Evolutionary conservation across 1,140 invertebrate genomes (phyloP), one percentile per base, ranked within the genome.

Genomic region (Diachasma alloeum): DNA sequence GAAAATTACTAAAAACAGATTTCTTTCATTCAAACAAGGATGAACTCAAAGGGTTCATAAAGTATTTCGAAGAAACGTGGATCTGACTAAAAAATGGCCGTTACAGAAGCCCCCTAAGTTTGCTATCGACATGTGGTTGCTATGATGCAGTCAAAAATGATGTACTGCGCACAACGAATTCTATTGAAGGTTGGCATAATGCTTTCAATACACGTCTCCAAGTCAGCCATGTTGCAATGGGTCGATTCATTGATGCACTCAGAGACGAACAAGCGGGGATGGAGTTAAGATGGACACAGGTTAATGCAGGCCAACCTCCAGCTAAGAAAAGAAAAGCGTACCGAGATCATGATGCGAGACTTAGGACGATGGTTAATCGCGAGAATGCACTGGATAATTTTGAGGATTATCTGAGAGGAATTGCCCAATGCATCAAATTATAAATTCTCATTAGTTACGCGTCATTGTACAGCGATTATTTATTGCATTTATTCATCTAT

Each of bases 61-160:
- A 36, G 4, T 78, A 74, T 59, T 78, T 78, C 13, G n/a, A 74
- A 70, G 59, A 8, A 0, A 74, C 72, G 5, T 78, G 68, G 72
- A 63, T 78, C 24, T 66, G 59, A 22, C 39, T 24, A 24, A 36
- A 31, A 46, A 72, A 80, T 39, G 42, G 9, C 59, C 37, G 48
- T 8, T 26, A 42, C n/a, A 70, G 17, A 17, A 22, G 46, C 11
- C 44, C 2, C 46, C 53, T 17, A 74, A 11, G 8, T 72, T 22
- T 31, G 37, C 72, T 6, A 26, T 56, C 11, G 44, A 74, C 13
- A 37, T 74, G 19, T 74, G 72, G 53, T 37, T 74, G 46, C 19
- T 56, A 74, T 36, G 56, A 53, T n/a, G 2, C 72, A 10, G 72
- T 74, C 4, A 39, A 4, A 19, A 74, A 74, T 63, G 59, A 74